Base-by-base conservation (phyloP, 2,888 invertebrate genomes). In the Dasypogon diadema region DNA sequence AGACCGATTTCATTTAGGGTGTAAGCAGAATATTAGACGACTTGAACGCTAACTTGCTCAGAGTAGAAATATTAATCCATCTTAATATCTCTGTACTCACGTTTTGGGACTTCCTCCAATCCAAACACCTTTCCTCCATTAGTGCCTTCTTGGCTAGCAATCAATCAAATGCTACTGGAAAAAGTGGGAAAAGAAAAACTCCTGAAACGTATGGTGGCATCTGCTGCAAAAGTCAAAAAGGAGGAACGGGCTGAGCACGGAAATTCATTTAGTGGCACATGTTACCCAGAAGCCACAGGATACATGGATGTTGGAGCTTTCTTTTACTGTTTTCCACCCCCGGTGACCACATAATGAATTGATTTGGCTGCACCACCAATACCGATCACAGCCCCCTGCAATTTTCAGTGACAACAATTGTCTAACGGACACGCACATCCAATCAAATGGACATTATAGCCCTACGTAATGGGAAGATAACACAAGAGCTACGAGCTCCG, bases 391-490 rank as follows among this genome's bases (percentile, higher is more conserved):
- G 42, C 16, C 21, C 65, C 24, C n/a, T 65, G 65, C 48, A 22
- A 48, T 46, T 65, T 46, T n/a, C 46, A 48, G 21, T 24, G 48
- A 48, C 65, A 65, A 24, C 48, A 46, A 24, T 22, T 18, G 46
- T 42, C 22, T 24, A 46, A 24, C 24, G 30, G 58, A 51, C 21
- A 65, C 30, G 55, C 75, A 75, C 54, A 22, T 65, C 65, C 75
- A 75, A 75, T 75, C 75, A 68, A 75, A 75, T 51, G 56, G 37
- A 68, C 75, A 75, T 75, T 75, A 65, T 12, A 48, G 48, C 14
- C 65, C 65, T 21, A 3, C n/a, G 18, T 46, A 65, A 65, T 65
- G 42, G 65, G 65, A 65, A 65, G 65, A 65, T 65, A 65, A 65
- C 65, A 65, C 14, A 26, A 65, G 14, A 46, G 42, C 65, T 65